Evolutionary conservation across 2,113 vertebrate genomes (phyloP).

Genomic region (Alethe diademata): DNA sequence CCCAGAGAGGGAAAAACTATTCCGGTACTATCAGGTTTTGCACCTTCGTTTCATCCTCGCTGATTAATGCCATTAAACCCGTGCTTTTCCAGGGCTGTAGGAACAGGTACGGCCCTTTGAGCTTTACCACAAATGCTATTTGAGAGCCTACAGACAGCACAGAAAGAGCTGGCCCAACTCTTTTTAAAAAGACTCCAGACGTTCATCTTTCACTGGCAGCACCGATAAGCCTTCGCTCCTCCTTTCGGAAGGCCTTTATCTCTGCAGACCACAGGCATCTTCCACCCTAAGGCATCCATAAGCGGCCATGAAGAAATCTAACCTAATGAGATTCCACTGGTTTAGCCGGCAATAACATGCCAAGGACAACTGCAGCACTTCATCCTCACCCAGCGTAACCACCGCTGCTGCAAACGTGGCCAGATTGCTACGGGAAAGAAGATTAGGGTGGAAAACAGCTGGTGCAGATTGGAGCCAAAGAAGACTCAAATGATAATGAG

Average conservation of each 20-base stretch:
- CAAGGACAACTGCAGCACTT: neutral
- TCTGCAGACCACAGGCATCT: constrained; percentile 11
- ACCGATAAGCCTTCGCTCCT: neutral
- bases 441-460: constrained; percentile 3
- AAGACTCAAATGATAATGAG: neutral
- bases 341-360: neutral
- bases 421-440: neutral
- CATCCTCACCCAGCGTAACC: neutral
- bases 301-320: neutral
- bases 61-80: neutral
- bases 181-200: neutral
- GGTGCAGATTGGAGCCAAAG: neutral
- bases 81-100: neutral
- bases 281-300: neutral
- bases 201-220: neutral
- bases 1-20: neutral
- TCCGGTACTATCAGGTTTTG: neutral
- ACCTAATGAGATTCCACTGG: constrained; percentile 19
- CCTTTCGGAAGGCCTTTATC: neutral
- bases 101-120: neutral
- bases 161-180: neutral
- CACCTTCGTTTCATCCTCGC: neutral
- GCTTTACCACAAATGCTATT: neutral
- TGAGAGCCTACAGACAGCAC: neutral
- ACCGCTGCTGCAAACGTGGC: neutral